Base-by-base conservation (phyloP, 2,797 vertebrate species). In the Martes flavigula region DNA sequence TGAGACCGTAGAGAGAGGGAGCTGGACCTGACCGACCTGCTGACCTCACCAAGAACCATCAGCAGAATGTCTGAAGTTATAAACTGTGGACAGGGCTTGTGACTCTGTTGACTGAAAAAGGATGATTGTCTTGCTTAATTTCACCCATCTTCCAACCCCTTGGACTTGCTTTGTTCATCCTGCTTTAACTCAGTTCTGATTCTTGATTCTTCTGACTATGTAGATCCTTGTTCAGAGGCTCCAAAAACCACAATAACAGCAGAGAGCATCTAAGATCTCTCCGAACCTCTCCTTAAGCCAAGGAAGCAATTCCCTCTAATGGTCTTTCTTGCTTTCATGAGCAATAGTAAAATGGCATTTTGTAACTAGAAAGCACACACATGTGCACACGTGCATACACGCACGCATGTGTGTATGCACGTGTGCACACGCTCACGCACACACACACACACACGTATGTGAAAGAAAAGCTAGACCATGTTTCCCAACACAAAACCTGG, bases 21-120 rank as follows among this genome's bases (percentile, higher is more conserved):
- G 38, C 68, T 7, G 0, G n/a, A 20, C 3, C 2, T 60, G 60
- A 60, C 4, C 0, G 0, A 4, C 17, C 38, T 73, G 43, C 32
- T 7, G 11, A 79, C 25, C 43, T 88, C 48, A 32, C 30, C 40
- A 15, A 0, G 32, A 40, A 43, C 7, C 2, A 30, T 87, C 40
- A n/a, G 64, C 56, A 43, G 23, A 88, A n/a, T n/a, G 38, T 84
- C 48, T 90, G 70, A 90, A 35, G 66, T 32, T 32, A 46, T 23
- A 60, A 83, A 32, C 72, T 68, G 0, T n/a, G 73, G 40, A 30
- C 38, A 79, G 54, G 48, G 32, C 30, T 96, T 66, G 13, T 38
- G 79, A 38, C 30, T 20, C 18, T 48, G n/a, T 20, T 79, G 58
- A 21, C 4, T 46, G 30, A 43, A 56, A 48, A 79, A 91, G 60